phyloP scores from a whole-genome alignment of 2,113 vertebrate genomes.

The Oceanodroma tethys region DNA sequence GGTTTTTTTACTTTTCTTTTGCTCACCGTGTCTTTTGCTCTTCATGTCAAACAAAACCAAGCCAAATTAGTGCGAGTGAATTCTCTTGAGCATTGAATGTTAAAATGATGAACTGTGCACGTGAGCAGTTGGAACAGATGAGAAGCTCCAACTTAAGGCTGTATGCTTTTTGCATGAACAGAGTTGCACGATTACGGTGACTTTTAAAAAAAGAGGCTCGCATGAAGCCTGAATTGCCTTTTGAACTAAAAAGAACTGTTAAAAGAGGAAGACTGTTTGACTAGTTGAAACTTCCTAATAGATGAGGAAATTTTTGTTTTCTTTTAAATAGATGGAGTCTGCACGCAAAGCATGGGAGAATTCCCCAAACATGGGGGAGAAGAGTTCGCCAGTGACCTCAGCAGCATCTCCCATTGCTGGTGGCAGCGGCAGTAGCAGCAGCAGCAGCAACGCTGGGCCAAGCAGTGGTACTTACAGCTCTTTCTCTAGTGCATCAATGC shows the following conservation, averaged over 20 bases:
- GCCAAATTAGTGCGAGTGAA: background rate
- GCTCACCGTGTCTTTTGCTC: background rate
- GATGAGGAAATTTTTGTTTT: background rate
- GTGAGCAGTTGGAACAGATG: slow-evolving; percentile 1
- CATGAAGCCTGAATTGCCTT: slow-evolving; percentile 48
- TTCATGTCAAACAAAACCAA: background rate
- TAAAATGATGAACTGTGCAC: background rate
- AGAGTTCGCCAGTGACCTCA: slow-evolving; percentile 89
- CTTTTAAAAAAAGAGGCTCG: slow-evolving; percentile 22
- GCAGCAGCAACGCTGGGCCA: slow-evolving; percentile 66
- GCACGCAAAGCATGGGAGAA: slow-evolving; percentile 99
- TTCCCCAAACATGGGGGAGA: slow-evolving; percentile 91
- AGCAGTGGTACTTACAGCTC: slow-evolving; percentile 86
- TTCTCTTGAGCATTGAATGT: background rate
- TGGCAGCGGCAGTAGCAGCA: slow-evolving; percentile 26
- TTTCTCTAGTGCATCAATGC: slow-evolving; percentile 93
- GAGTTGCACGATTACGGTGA: slow-evolving; percentile 44
- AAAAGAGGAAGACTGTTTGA: background rate
- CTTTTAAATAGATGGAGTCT: slow-evolving; percentile 90
- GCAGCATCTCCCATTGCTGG: slow-evolving; percentile 83
- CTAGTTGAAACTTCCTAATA: slow-evolving; percentile 10
- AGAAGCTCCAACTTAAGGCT: slow-evolving; percentile 17
- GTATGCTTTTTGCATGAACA: slow-evolving; percentile 58
- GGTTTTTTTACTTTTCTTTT: background rate
- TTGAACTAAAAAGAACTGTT: background rate